phyloP scores from a whole-genome alignment of 2,888 invertebrate species.

The Caenorhabditis drosophilae region DNA sequence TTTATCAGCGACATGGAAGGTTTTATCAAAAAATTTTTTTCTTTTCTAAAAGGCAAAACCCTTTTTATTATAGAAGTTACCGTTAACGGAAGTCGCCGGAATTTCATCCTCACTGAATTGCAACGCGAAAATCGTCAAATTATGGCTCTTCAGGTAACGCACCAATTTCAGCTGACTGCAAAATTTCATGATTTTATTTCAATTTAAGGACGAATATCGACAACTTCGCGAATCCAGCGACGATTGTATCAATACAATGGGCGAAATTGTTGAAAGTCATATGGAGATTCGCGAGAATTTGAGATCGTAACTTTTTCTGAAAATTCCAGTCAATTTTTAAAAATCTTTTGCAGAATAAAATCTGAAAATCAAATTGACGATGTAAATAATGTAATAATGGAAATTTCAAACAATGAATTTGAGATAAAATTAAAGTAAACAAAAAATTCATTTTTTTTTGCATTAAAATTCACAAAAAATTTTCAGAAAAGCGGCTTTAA shows the following conservation, averaged over 20 bases:
- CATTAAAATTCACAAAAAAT: no score
- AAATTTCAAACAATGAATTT: no score
- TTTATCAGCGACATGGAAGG: slow-evolving; percentile 16
- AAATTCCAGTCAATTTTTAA: no score
- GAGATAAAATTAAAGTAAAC: no score
- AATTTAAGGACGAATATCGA: slow-evolving; percentile 24
- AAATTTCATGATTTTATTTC: not conserved
- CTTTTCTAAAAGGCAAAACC: no score
- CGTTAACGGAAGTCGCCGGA: slow-evolving; percentile 35
- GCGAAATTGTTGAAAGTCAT: slow-evolving; percentile 25
- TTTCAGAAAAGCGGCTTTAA: no score
- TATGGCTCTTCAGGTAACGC: slow-evolving; percentile 27
- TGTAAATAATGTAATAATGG: no score
- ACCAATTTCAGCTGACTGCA: not conserved
- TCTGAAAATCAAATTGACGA: no score
- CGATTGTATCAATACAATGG: slow-evolving; percentile 20
- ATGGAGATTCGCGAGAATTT: slow-evolving; percentile 18
- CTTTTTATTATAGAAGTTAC: slow-evolving; percentile 18
- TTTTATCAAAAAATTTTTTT: no score
- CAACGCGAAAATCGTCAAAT: slow-evolving; percentile 43
- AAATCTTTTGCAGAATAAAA: no score
- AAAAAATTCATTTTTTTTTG: no score
- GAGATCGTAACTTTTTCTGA: no score
- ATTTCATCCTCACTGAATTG: slow-evolving; percentile 34
- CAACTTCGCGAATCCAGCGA: slow-evolving; percentile 29